Conservation (phyloP, 2,113 vertebrate species). For the Lamprotornis superbus region DNA sequence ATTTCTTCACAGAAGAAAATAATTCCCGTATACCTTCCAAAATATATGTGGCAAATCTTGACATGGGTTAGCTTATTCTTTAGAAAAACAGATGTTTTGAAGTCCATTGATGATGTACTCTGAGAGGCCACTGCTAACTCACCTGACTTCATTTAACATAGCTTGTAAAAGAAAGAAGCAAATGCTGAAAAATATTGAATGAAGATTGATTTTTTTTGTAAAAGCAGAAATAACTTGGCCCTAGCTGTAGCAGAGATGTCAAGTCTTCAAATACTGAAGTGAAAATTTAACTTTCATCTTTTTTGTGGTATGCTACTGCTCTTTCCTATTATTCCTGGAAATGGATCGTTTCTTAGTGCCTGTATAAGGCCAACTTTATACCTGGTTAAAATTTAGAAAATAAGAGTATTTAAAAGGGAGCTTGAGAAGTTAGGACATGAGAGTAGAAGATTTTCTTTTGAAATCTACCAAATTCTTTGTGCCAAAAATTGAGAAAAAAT, state of each 20-base stretch:
- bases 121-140: background rate
- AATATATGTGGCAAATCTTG: background rate
- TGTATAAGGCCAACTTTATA: background rate
- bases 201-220: background rate
- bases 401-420: background rate
- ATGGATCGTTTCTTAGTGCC: background rate
- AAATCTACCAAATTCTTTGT: background rate
- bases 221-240: background rate
- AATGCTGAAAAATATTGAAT: background rate
- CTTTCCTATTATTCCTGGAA: background rate
- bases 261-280: background rate
- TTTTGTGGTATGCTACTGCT: background rate
- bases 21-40: background rate
- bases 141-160: background rate
- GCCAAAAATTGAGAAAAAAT: background rate
- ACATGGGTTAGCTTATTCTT: background rate
- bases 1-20: background rate
- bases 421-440: background rate
- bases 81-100: background rate
- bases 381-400: background rate
- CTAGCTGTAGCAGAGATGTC: background rate
- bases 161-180: background rate
- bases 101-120: background rate
- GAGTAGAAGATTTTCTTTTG: background rate
- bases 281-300: background rate